Percentiles rank a stretch among this genome's conserved stretches.
Conservation (phyloP, 2,888 invertebrate genomes). For the Sceliomorpha sp. region DNA sequence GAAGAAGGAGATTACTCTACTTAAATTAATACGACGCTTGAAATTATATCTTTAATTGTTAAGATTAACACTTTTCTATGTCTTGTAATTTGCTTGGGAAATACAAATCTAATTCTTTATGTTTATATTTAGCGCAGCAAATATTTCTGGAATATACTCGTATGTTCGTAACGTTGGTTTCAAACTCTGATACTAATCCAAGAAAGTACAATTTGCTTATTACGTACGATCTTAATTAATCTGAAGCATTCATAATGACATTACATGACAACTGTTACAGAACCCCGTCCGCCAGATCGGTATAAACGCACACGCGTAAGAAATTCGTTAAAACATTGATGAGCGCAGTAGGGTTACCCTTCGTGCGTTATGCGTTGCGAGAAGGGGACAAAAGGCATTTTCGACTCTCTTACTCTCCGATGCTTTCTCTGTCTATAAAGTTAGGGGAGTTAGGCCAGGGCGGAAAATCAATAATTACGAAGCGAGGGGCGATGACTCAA, state of each 20-base stretch:
- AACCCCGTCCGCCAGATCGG: slow-evolving; percentile 32
- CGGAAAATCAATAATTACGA: slow-evolving; percentile 80
- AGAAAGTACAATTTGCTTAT: no score
- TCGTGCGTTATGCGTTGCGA: slow-evolving; percentile 66
- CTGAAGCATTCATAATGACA: slow-evolving; percentile 35
- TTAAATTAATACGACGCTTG: no score
- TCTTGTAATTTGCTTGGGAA: no score
- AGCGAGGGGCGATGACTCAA: slow-evolving; percentile 79
- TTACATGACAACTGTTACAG: slow-evolving; percentile 36
- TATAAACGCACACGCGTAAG: slow-evolving; percentile 56
- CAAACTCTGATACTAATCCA: no score
- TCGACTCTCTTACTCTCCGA: slow-evolving; percentile 67
- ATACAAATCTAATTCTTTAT: no score
- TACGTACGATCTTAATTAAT: slow-evolving; percentile 45
- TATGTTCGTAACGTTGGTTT: no score
- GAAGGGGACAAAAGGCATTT: slow-evolving; percentile 76
- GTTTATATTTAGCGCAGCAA: no score
- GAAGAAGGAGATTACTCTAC: no score
- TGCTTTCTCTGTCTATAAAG: slow-evolving; percentile 69
- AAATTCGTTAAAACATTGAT: slow-evolving; percentile 67
- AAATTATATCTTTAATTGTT: no score
- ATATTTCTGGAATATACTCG: no score
- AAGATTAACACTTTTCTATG: no score
- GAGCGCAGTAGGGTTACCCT: slow-evolving; percentile 64
- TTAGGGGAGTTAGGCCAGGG: slow-evolving; percentile 78